These are phyloP conservation scores for Caenorhabditis tropicalis DNA, from an alignment of 1,140 invertebrate genomes.

Conservation along the genomic window DNA sequence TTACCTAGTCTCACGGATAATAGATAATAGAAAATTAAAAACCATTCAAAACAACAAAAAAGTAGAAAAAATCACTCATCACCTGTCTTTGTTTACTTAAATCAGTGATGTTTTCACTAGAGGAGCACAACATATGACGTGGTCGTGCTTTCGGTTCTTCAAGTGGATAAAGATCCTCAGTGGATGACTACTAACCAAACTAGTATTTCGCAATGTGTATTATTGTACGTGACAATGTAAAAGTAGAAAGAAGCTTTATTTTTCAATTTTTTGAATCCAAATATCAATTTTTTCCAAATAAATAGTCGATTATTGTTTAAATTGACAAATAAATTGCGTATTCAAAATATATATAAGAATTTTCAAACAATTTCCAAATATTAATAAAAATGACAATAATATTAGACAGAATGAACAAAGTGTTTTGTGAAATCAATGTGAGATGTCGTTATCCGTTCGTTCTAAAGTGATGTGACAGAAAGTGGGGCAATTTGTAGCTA, in stretches of 20 bases:
- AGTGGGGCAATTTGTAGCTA: slow-evolving; percentile 43
- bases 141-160: slow-evolving; percentile 36
- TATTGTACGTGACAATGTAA: background rate
- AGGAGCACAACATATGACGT: slow-evolving; percentile 43
- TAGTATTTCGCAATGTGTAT: slow-evolving; percentile 25
- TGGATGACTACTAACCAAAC: slow-evolving; percentile 12
- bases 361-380: background rate
- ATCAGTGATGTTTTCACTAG: slow-evolving; percentile 36
- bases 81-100: slow-evolving; percentile 26
- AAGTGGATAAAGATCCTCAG: slow-evolving; percentile 28
- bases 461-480: slow-evolving; percentile 45
- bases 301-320: background rate
- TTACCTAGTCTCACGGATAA: too few species aligned
- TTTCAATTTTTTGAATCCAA: background rate
- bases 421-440: slow-evolving; percentile 27
- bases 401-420: background rate
- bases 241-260: background rate
- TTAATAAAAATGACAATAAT: background rate
- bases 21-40: slow-evolving; percentile 25
- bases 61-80: slow-evolving; percentile 36
- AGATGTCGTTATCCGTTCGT: slow-evolving; percentile 41
- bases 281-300: background rate
- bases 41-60: slow-evolving; percentile 24
- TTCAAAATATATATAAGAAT: background rate
- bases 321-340: background rate